These are phyloP conservation scores for Cochlearius cochlearius DNA, from an alignment of 2,113 vertebrate species.

Conservation along the genomic window DNA sequence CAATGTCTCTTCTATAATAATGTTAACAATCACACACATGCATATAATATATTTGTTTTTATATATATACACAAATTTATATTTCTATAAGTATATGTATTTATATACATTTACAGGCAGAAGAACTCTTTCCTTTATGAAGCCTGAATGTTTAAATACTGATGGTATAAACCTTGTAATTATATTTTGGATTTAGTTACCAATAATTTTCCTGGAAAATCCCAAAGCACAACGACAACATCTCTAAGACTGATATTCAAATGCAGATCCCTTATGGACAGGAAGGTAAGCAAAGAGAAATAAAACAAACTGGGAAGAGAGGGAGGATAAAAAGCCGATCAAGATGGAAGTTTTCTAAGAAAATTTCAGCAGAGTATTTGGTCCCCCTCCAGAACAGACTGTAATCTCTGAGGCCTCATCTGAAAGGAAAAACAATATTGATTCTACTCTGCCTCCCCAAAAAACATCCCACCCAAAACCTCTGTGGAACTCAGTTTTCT, in stretches of 20 bases:
- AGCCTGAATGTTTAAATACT: background rate
- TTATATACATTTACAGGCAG: background rate
- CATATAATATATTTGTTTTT: background rate
- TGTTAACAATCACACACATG: background rate
- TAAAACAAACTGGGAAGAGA: background rate
- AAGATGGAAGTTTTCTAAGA: background rate
- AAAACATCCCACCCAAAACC: background rate
- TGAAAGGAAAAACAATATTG: background rate
- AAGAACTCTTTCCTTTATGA: background rate
- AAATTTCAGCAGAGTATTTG: background rate
- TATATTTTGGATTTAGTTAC: background rate
- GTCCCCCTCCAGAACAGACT: background rate
- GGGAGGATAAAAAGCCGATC: background rate
- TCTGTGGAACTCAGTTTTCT: background rate
- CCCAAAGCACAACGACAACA: background rate
- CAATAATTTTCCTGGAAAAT: background rate
- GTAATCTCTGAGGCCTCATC: background rate
- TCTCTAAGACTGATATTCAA: background rate
- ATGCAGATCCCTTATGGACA: background rate
- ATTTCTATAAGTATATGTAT: background rate
- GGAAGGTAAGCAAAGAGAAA: background rate
- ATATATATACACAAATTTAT: background rate
- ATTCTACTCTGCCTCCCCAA: rapidly evolving
- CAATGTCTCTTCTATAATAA: background rate
- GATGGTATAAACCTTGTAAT: background rate